Evolutionary conservation across 2,888 invertebrate species (phyloP), one percentile per base, ranked within the genome.

Genomic region (Torymus aiolomorphi): DNA sequence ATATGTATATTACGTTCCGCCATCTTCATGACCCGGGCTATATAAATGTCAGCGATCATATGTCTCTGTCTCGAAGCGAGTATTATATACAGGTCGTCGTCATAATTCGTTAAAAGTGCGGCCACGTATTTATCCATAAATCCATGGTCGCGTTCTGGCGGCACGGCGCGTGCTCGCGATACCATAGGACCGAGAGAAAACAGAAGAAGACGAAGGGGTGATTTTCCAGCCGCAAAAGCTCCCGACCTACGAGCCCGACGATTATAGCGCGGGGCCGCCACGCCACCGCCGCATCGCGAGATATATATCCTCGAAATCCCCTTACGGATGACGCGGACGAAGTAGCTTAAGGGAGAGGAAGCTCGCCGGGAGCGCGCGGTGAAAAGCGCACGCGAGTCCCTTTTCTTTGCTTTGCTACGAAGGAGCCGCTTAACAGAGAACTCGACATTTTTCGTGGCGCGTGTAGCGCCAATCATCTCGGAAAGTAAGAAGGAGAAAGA

Each of bases 261-360:
- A 79, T 42, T 42, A 42, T 20, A 20, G 51, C 16, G 16, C 42
- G 13, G 20, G 13, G 20, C 0, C 12, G 11, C 10, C 2, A n/a
- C 61, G 10, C 57, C 54, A 52, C 72, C 61, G 10, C 57, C 49
- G 42, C 72, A 20, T 12, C 78, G 49, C 75, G 71, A 59, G 81
- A 83, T 80, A 80, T 80, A 80, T 76, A 78, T 72, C 81, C 81
- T 73, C 61, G 70, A 83, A 84, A 83, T 83, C 80, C 82, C 82
- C 83, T 84, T 84, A 84, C 82, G 83, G 82, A 81, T 72, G 75
- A 72, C 72, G 67, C 72, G 73, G 78, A 78, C 73, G 78, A 73
- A 72, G 78, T 78, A 20, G 78, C 66, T 73, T 73, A 62, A n/a
- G 31, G 8, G 42, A 42, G 49, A 62, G 14, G 20, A 59, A 62